Evolutionary conservation across 2,888 invertebrate genomes (phyloP).

Genomic region (Amphipoea lucens): DNA sequence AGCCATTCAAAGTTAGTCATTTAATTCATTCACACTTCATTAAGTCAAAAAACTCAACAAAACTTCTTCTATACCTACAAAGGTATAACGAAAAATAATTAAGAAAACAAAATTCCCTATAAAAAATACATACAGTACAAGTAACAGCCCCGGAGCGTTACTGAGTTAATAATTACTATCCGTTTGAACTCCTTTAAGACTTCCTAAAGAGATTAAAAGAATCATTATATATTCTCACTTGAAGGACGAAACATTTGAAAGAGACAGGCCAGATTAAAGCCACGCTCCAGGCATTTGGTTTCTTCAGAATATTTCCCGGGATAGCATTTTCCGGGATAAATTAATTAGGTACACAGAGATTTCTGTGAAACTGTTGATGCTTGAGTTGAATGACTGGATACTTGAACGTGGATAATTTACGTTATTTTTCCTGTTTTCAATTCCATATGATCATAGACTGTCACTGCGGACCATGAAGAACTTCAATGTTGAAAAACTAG

Average conservation of each 20-base stretch:
- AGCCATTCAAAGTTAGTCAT: background rate
- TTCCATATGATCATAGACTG: background rate
- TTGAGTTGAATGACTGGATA: background rate
- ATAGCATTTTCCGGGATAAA: conserved; percentile 37
- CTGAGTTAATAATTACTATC: conserved; percentile 73
- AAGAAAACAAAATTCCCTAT: conserved; percentile 60
- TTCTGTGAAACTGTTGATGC: conserved; percentile 3
- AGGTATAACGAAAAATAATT: conserved; percentile 53
- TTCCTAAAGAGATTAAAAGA: conserved; percentile 88
- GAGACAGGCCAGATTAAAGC: conserved; percentile 87
- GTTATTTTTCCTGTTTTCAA: background rate
- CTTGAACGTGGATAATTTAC: background rate
- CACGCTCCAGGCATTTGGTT: conserved; percentile 73
- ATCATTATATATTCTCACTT: conserved; percentile 88
- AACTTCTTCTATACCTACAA: background rate
- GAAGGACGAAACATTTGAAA: conserved; percentile 67
- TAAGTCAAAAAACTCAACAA: background rate
- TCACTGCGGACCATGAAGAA: too few relatives aligned
- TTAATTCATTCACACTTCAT: background rate
- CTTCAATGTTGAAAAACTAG: background rate
- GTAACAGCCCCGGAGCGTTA: conserved; percentile 52
- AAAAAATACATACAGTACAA: conserved; percentile 53
- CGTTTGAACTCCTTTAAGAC: conserved; percentile 85
- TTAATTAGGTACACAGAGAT: conserved; percentile 45
- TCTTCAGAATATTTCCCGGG: conserved; percentile 41